Percentiles rank a stretch among this genome's conserved stretches.
These are phyloP conservation scores for Kryphioiulus occultus DNA, from an alignment of 2,888 invertebrate species.

Conservation along the genomic window DNA sequence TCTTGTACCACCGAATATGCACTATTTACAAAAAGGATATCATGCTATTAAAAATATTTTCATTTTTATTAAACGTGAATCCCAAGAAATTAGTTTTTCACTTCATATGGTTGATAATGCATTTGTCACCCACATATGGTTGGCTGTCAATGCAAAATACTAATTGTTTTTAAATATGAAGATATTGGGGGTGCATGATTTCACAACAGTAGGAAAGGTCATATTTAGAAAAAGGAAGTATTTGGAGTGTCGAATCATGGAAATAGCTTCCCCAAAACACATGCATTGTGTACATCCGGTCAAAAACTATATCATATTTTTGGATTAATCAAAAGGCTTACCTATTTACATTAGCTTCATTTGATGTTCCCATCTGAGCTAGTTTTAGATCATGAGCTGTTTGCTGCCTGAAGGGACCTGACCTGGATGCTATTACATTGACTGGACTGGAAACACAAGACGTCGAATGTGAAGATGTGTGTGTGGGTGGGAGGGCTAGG, in stretches of 20 bases:
- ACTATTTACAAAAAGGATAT: too few species aligned
- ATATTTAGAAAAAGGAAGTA: too few species aligned
- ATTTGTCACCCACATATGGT: too few species aligned
- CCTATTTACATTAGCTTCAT: slow-evolving; percentile 42
- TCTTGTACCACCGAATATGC: neutral
- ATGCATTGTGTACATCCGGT: too few species aligned
- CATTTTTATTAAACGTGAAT: neutral
- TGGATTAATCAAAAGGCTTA: neutral
- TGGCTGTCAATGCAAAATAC: too few species aligned
- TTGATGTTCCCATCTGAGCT: slow-evolving; percentile 46
- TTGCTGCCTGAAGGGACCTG: slow-evolving; percentile 49
- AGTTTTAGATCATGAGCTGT: slow-evolving; percentile 50
- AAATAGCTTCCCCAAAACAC: too few species aligned
- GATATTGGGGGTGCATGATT: too few species aligned
- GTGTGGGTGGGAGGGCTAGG: slow-evolving; percentile 50
- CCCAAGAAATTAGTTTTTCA: too few species aligned
- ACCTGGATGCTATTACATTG: slow-evolving; percentile 51
- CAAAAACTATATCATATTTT: neutral
- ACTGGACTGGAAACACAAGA: slow-evolving; percentile 50
- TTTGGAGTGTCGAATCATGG: too few species aligned
- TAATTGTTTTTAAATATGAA: too few species aligned
- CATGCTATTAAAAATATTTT: neutral
- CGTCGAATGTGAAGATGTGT: slow-evolving; percentile 48
- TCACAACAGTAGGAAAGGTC: too few species aligned
- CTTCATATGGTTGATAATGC: too few species aligned